Evolutionary conservation across 1,140 invertebrate genomes (phyloP).

Genomic region (Chironomus striatipennis): DNA sequence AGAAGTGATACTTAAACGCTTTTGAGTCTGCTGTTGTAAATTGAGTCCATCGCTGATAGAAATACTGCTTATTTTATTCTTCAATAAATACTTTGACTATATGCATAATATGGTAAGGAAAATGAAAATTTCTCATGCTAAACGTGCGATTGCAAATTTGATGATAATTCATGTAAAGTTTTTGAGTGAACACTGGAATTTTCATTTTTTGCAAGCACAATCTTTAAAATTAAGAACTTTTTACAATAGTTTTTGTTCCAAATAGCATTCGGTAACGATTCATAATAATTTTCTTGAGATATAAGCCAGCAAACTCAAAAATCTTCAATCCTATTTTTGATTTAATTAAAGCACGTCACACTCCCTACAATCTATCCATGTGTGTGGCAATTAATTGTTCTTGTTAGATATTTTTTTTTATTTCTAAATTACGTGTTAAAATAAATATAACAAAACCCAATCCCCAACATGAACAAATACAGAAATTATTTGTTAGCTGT

Average conservation of each 20-base stretch:
- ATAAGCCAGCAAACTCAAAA: too few species aligned
- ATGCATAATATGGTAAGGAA: neutral
- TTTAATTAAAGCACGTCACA: neutral
- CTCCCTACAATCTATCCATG: neutral
- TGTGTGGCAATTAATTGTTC: slow-evolving; percentile 1
- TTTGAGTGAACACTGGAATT: too few species aligned
- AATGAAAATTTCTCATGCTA: slow-evolving; percentile 13
- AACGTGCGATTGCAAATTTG: neutral
- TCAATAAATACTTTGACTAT: neutral
- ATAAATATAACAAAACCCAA: too few species aligned
- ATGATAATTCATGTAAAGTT: too few species aligned
- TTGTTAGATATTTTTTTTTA: neutral
- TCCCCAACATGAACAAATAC: too few species aligned
- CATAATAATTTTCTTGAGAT: too few species aligned
- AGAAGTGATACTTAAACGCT: slow-evolving; percentile 12
- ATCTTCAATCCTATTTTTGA: neutral
- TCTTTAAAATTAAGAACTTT: too few species aligned
- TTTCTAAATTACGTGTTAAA: neutral
- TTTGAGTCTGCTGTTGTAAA: neutral
- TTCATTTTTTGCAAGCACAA: too few species aligned
- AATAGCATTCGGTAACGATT: too few species aligned
- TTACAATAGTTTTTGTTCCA: too few species aligned
- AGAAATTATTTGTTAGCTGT: neutral
- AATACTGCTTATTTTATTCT: neutral
- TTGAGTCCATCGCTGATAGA: slow-evolving; percentile 3